Evolutionary conservation across 2,797 vertebrate species (phyloP).

Genomic region (Poeciliopsis presidionis): DNA sequence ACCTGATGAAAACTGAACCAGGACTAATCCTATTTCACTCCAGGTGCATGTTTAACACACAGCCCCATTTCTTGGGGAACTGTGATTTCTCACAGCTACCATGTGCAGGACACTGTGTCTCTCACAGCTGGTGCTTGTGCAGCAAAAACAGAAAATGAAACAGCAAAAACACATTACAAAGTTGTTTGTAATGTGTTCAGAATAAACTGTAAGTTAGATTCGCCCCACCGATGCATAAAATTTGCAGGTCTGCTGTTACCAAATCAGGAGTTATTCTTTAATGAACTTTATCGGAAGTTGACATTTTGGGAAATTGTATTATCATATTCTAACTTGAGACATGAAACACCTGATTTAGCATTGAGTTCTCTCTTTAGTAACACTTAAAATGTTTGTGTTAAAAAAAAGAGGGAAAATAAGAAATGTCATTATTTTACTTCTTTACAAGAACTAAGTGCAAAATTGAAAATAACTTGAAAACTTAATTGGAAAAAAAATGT

Average conservation of each 20-base stretch:
- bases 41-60: background rate
- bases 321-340: conserved; percentile 16
- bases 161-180: background rate
- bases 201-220: background rate
- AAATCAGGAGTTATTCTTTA: conserved; percentile 1
- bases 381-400: conserved; percentile 42
- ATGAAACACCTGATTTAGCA: conserved; percentile 34
- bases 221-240: background rate
- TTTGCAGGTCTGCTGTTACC: background rate
- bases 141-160: background rate
- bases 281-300: conserved; percentile 7
- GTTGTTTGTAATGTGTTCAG: background rate
- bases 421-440: background rate
- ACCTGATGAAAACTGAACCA: background rate
- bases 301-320: conserved; percentile 19
- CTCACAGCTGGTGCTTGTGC: background rate
- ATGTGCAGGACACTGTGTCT: background rate
- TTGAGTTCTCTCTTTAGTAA: conserved; percentile 44
- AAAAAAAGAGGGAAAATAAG: background rate
- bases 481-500: background rate
- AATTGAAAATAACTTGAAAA: background rate
- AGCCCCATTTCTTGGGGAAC: background rate
- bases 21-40: background rate
- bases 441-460: background rate
- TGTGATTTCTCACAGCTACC: background rate